phyloP scores from a whole-genome alignment of 2,888 invertebrate species.

The Cephonodes hylas region DNA sequence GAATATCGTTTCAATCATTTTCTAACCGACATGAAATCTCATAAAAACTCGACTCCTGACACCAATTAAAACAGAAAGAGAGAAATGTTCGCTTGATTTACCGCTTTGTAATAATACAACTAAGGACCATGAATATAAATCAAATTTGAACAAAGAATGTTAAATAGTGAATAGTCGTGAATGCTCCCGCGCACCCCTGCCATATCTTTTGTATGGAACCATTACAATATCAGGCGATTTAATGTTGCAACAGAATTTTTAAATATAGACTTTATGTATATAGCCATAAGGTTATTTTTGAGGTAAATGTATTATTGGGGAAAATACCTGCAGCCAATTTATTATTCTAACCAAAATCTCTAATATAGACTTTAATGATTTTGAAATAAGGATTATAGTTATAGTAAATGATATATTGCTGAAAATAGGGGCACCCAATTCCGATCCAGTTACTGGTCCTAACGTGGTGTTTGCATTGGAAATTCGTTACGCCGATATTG shows the following conservation, averaged over 20 bases:
- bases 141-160: constrained; percentile 75
- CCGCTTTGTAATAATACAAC: constrained; percentile 69
- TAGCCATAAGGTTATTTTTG: constrained; percentile 22
- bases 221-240: constrained; percentile 31
- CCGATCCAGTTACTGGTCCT: constrained; percentile 67
- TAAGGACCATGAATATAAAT: constrained; percentile 78
- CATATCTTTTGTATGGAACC: constrained; percentile 55
- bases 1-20: not conserved
- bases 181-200: constrained; percentile 69
- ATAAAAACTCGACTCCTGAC: constrained; percentile 18
- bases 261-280: not conserved
- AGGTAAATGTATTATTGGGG: constrained; percentile 18
- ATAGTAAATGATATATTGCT: constrained; percentile 17
- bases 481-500: constrained; percentile 76
- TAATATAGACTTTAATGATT: constrained; percentile 28
- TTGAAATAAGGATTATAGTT: constrained; percentile 21
- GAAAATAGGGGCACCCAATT: constrained; percentile 68
- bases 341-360: not conserved
- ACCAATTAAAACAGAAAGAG: constrained; percentile 46
- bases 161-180: constrained; percentile 80
- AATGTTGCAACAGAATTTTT: not conserved
- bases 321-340: constrained; percentile 59
- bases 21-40: not conserved
- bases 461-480: constrained; percentile 77
- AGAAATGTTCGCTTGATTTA: constrained; percentile 68